Evolutionary conservation across 2,797 vertebrate species (phyloP).

Genomic region (Molossus molossus): DNA sequence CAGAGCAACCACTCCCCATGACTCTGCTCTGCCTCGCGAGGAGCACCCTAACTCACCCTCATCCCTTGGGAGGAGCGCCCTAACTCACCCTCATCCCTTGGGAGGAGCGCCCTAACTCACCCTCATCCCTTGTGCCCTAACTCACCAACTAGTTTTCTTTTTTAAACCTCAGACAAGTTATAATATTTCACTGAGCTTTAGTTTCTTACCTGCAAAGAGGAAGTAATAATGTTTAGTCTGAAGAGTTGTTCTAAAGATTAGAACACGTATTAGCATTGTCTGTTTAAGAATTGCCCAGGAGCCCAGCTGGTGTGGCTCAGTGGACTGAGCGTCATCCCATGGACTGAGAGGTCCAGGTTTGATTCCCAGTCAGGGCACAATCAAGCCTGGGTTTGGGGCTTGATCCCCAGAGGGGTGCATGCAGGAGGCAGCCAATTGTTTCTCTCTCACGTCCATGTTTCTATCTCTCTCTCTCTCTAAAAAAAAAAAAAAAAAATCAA

Average conservation of each 20-base stretch:
- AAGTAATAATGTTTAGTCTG: not conserved
- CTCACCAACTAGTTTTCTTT: not conserved
- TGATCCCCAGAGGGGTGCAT: too few relatives aligned
- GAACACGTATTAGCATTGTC: not conserved
- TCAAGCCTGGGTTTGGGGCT: too few relatives aligned
- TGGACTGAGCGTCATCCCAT: too few relatives aligned
- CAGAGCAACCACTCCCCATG: not conserved
- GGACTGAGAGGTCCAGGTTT: too few relatives aligned
- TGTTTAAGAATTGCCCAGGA: not conserved
- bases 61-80: not conserved
- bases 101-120: not conserved
- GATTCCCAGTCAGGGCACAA: too few relatives aligned
- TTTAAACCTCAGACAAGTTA: not conserved
- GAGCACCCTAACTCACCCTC: not conserved
- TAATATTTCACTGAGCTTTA: not conserved
- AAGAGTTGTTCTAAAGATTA: slow-evolving; percentile 1
- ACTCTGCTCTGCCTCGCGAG: not conserved
- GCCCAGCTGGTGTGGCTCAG: too few relatives aligned
- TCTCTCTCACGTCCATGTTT: too few relatives aligned
- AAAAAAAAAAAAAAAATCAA: too few relatives aligned
- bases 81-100: not conserved
- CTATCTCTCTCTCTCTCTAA: too few relatives aligned
- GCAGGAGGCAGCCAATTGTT: too few relatives aligned
- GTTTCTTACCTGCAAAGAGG: not conserved
- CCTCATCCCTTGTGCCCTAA: not conserved